phyloP scores from a whole-genome alignment of 2,113 vertebrate species.

The Pseudolaguvia tuberculata region DNA sequence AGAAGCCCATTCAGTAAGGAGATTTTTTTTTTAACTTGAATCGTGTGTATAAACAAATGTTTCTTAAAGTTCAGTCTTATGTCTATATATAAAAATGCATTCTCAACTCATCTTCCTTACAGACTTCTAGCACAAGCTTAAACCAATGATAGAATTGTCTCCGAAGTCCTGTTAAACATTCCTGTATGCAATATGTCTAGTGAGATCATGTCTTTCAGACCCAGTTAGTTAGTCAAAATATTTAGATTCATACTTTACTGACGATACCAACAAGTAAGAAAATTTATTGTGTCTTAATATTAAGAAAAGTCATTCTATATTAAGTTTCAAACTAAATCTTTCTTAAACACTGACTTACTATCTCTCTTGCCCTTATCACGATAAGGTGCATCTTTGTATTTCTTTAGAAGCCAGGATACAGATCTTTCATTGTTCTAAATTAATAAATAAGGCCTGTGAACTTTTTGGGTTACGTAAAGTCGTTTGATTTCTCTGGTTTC shows the following conservation, averaged over 20 bases:
- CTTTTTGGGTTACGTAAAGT: conserved; percentile 23
- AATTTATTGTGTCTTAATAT: not conserved
- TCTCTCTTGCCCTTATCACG: not conserved
- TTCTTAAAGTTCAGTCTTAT: not conserved
- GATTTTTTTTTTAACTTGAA: too few relatives aligned
- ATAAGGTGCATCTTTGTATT: not conserved
- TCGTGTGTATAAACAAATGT: not conserved
- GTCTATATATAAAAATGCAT: not conserved
- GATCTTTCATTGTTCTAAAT: conserved; percentile 41
- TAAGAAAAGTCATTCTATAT: not conserved
- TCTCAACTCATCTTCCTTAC: not conserved
- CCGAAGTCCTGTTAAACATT: not conserved
- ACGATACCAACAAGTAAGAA: too few relatives aligned
- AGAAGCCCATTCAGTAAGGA: too few relatives aligned
- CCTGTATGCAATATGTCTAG: not conserved
- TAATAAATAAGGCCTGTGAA: conserved; percentile 31
- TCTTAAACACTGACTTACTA: conserved; percentile 9
- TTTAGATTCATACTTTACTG: not conserved
- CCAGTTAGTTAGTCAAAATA: not conserved
- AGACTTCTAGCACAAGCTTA: not conserved
- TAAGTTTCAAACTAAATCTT: not conserved
- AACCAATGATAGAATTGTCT: not conserved
- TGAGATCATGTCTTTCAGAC: not conserved
- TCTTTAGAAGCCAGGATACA: conserved; percentile 30
- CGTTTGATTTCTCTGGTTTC: conserved; percentile 5